Base-by-base conservation (phyloP, 2,888 invertebrate species). In the Stegana nigrithorax region DNA sequence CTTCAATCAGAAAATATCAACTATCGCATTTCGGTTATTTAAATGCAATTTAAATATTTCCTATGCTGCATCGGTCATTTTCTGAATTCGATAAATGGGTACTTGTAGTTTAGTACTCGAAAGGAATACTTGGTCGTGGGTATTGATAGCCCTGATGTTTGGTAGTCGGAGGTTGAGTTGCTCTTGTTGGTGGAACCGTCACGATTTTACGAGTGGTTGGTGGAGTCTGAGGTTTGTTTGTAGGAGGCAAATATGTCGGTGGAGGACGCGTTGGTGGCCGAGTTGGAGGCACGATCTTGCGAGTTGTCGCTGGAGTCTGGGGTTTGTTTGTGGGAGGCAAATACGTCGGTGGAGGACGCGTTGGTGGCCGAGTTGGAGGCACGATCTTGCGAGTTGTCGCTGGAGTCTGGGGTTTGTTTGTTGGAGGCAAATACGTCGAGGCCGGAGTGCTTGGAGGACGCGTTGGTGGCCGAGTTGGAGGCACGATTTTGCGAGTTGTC, bases 61-160 rank as follows among this genome's bases (percentile, higher is more conserved):
- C n/a, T n/a, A n/a, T n/a, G n/a, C n/a, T n/a, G n/a, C n/a, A n/a
- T n/a, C n/a, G n/a, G n/a, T n/a, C n/a, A n/a, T n/a, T n/a, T n/a
- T n/a, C n/a, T n/a, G n/a, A n/a, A n/a, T n/a, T n/a, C n/a, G n/a
- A n/a, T n/a, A n/a, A n/a, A n/a, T n/a, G n/a, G n/a, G n/a, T n/a
- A n/a, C n/a, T n/a, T n/a, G 36, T 12, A 55, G 64, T 61, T 75
- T 83, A 84, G 71, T 77, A 84, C 42, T 72, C 70, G 67, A 84
- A 83, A 61, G 82, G 78, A 69, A 80, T 67, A 62, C 67, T 77
- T 64, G 84, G 83, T 60, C 32, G 65, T 45, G 84, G 84, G 60
- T 84, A 84, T 27, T 70, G 71, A 72, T 84, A 84, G 63, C 84
- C 84, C 59, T 69, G 55, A 60, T 67, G 73, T 63, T 68, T 75